Evolutionary conservation across 1,140 invertebrate species (phyloP).

Genomic region (Tachypleus tridentatus): DNA sequence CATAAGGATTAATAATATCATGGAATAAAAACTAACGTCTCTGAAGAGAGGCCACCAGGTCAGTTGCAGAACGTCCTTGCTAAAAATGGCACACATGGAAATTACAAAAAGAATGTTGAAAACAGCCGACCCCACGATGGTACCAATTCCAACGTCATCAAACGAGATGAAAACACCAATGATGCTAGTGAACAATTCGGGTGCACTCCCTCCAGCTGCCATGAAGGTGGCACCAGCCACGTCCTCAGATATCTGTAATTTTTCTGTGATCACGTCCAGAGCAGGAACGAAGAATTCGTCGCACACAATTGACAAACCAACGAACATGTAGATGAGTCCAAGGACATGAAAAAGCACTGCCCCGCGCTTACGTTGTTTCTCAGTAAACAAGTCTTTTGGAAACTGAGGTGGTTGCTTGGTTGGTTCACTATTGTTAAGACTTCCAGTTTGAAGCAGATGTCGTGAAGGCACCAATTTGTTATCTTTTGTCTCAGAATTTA

Average conservation of each 20-base stretch:
- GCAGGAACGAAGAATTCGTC: constrained; percentile 90
- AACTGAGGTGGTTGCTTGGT: constrained; percentile 38
- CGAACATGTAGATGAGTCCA: constrained; percentile 77
- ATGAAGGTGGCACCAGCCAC: constrained; percentile 88
- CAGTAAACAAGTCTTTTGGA: constrained; percentile 74
- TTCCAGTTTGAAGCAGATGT: too few relatives aligned
- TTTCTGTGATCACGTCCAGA: constrained; percentile 86
- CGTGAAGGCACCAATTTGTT: too few relatives aligned
- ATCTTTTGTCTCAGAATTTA: too few relatives aligned
- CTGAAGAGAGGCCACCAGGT: constrained; percentile 90
- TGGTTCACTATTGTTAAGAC: background rate
- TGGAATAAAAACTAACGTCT: constrained; percentile 84
- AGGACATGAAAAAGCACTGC: constrained; percentile 75
- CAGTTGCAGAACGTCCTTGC: constrained; percentile 66
- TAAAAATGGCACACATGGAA: constrained; percentile 65
- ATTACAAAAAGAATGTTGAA: constrained; percentile 96
- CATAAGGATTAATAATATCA: constrained; percentile 80
- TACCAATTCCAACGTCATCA: constrained; percentile 74
- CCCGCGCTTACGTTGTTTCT: constrained; percentile 65
- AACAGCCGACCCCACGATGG: constrained; percentile 79
- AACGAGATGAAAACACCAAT: constrained; percentile 86
- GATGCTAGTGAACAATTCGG: constrained; percentile 82
- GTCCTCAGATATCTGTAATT: constrained; percentile 63
- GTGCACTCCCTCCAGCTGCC: constrained; percentile 87
- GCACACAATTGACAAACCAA: constrained; percentile 79